Conservation (phyloP, 2,888 invertebrate genomes). For the Chrysolina oricalcia region DNA sequence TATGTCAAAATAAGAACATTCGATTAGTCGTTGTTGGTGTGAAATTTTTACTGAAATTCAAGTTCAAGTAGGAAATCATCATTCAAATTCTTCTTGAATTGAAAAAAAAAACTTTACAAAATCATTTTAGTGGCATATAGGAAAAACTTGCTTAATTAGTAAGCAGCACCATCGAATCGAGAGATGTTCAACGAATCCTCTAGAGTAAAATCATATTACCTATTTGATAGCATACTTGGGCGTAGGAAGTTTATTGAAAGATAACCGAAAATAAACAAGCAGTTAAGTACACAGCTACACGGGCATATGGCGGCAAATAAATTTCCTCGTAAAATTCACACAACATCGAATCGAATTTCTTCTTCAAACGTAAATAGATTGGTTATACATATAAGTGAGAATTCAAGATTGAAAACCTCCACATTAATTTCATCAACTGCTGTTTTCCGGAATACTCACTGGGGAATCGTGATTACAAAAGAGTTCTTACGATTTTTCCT, state of each 20-base stretch:
- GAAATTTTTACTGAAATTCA: too few species aligned
- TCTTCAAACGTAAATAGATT: not conserved
- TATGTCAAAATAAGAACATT: too few species aligned
- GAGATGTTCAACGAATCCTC: not conserved
- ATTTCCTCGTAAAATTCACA: constrained; percentile 14
- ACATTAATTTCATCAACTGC: not conserved
- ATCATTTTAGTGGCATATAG: not conserved
- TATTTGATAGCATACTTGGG: constrained; percentile 11
- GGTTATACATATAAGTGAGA: not conserved
- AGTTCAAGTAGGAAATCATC: too few species aligned
- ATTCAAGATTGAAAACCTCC: not conserved
- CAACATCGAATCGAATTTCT: constrained; percentile 3
- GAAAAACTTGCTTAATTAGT: not conserved
- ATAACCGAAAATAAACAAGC: constrained; percentile 23
- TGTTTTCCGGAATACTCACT: not conserved
- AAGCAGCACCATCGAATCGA: not conserved
- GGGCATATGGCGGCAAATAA: constrained; percentile 13
- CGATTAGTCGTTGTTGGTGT: too few species aligned
- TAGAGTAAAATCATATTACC: constrained; percentile 3
- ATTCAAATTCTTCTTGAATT: too few species aligned
- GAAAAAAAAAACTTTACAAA: not conserved
- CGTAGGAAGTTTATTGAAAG: constrained; percentile 19
- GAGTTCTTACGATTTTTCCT: too few species aligned
- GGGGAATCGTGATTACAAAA: too few species aligned
- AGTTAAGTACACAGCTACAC: constrained; percentile 19